Conservation (phyloP, 1,140 invertebrate genomes). For the Aleiodes sp. region DNA sequence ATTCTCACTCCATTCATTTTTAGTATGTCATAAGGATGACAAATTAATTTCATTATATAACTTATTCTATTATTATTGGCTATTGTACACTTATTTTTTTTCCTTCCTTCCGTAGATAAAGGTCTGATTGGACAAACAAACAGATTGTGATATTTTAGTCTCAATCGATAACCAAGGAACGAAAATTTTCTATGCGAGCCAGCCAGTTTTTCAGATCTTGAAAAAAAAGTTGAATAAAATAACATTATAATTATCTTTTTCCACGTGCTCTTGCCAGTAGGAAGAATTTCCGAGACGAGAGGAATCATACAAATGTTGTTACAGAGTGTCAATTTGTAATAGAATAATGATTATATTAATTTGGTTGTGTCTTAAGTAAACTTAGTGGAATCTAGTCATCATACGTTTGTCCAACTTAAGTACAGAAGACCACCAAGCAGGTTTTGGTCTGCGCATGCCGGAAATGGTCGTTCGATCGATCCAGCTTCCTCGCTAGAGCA, state of each 20-base stretch:
- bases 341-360: too few species aligned
- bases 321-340: not conserved
- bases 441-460: conserved; percentile 43
- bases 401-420: conserved; percentile 37
- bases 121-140: not conserved
- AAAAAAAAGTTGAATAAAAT: too few species aligned
- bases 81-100: not conserved
- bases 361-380: too few species aligned
- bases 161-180: not conserved
- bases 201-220: not conserved
- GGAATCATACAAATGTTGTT: too few species aligned
- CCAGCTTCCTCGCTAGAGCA: conserved; percentile 40
- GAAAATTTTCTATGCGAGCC: not conserved
- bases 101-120: not conserved
- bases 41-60: too few species aligned
- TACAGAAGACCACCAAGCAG: conserved; percentile 13
- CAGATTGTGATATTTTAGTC: not conserved
- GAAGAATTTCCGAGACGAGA: too few species aligned
- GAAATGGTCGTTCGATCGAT: conserved; percentile 51
- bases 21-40: too few species aligned
- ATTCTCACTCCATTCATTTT: too few species aligned
- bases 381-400: not conserved
- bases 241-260: too few species aligned
- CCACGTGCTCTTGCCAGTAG: too few species aligned
- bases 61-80: too few species aligned